phyloP scores from a whole-genome alignment of 2,113 vertebrate species.

The Herpetotheres cachinnans region DNA sequence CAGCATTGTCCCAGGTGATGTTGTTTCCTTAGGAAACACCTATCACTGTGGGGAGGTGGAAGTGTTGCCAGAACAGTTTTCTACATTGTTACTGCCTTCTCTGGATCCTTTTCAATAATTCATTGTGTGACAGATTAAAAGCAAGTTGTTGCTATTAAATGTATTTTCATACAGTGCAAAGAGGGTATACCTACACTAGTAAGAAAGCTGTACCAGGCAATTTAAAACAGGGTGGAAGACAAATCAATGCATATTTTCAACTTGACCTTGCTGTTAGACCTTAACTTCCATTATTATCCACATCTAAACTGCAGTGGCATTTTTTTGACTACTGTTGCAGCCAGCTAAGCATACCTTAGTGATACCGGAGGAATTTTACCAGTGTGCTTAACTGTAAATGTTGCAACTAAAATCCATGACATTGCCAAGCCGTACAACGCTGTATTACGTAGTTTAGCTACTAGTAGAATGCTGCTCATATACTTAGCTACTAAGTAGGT shows the following conservation, averaged over 20 bases:
- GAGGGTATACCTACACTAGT: fast-evolving
- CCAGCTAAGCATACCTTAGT: too few species aligned
- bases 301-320: neutral
- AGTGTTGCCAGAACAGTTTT: neutral
- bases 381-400: too few species aligned
- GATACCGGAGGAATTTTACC: too few species aligned
- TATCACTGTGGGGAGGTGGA: too few species aligned
- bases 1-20: neutral
- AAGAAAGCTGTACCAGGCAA: neutral
- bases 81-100: neutral
- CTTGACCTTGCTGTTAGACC: neutral
- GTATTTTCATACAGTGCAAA: neutral
- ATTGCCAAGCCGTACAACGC: too few species aligned
- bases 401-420: too few species aligned
- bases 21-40: neutral
- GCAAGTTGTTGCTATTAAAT: neutral
- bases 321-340: neutral
- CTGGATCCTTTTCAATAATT: neutral
- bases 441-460: too few species aligned
- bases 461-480: too few species aligned
- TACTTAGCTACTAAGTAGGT: too few species aligned
- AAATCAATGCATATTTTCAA: neutral
- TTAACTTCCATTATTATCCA: neutral
- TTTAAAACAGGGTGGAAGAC: neutral
- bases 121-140: neutral